Evolutionary conservation across 2,888 invertebrate genomes (phyloP).

Genomic region (Sphaerophoria taeniata): DNA sequence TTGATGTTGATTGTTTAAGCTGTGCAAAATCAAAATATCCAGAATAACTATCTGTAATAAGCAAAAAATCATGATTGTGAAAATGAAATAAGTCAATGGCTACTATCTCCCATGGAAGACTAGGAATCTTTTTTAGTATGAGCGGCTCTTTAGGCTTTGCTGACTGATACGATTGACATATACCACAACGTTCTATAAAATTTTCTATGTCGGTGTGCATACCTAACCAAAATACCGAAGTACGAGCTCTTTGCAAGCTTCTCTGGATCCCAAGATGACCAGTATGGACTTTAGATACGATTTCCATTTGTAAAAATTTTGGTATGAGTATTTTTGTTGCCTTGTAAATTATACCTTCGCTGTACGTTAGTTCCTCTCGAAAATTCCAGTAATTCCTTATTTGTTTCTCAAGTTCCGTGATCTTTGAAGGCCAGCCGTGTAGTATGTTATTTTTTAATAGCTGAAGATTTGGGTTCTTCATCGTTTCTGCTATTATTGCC

Average conservation of each 20-base stretch:
- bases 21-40: constrained; percentile 57
- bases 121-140: constrained; percentile 54
- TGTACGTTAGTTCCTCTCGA: constrained; percentile 52
- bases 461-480: no score
- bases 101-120: constrained; percentile 40
- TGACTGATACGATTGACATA: constrained; percentile 47
- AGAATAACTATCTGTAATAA: constrained; percentile 56
- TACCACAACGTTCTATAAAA: constrained; percentile 53
- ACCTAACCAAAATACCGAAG: constrained; percentile 56
- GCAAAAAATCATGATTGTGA: constrained; percentile 32
- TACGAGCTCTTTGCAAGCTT: constrained; percentile 47
- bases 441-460: no score
- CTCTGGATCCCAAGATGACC: constrained; percentile 57
- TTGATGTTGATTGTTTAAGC: constrained; percentile 61
- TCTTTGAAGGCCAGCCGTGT: no score
- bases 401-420: no score
- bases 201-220: constrained; percentile 25
- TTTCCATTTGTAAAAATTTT: constrained; percentile 47
- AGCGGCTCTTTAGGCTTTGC: constrained; percentile 31
- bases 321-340: constrained; percentile 59
- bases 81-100: constrained; percentile 29
- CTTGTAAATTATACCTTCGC: constrained; percentile 58
- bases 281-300: no score
- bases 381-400: no score
- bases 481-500: no score